A percentile compares a stretch with the other conserved stretches of the same genome.
Evolutionary conservation across 2,888 invertebrate genomes (phyloP).

Genomic region (Dryadula phaetusa): DNA sequence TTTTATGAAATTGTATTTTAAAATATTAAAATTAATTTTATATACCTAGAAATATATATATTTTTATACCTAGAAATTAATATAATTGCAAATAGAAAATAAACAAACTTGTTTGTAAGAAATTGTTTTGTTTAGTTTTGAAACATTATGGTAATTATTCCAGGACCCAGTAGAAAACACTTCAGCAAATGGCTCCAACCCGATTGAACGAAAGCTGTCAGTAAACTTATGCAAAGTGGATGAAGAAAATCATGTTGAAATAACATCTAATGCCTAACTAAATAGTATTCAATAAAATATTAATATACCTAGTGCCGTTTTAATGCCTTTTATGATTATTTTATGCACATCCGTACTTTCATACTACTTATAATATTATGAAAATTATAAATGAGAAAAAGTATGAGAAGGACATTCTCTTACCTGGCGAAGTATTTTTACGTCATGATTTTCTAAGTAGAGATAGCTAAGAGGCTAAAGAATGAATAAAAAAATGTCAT

Average conservation of each 20-base stretch:
- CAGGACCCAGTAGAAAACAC: constrained; percentile 40
- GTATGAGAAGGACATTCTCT: too few species aligned
- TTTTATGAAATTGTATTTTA: too few species aligned
- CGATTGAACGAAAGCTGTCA: constrained; percentile 60
- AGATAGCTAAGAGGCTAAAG: too few species aligned
- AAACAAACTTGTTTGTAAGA: not conserved
- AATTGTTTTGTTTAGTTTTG: not conserved
- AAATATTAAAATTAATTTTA: too few species aligned
- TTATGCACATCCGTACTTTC: too few species aligned
- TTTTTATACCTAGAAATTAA: not conserved
- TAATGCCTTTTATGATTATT: constrained; percentile 30
- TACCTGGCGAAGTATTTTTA: too few species aligned
- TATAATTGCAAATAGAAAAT: not conserved
- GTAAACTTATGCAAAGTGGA: constrained; percentile 86
- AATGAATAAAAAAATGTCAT: too few species aligned
- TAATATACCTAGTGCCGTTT: constrained; percentile 30
- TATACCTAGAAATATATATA: too few species aligned
- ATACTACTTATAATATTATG: too few species aligned
- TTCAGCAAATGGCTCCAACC: constrained; percentile 25
- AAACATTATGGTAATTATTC: not conserved
- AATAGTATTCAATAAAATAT: constrained; percentile 44
- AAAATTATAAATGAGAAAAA: too few species aligned
- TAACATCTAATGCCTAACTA: constrained; percentile 58
- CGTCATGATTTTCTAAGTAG: too few species aligned
- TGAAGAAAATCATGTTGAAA: constrained; percentile 84